A percentile compares a stretch with the other conserved stretches of the same genome.
Conservation (phyloP, 2,888 invertebrate species). For the Atethmia centrago region DNA sequence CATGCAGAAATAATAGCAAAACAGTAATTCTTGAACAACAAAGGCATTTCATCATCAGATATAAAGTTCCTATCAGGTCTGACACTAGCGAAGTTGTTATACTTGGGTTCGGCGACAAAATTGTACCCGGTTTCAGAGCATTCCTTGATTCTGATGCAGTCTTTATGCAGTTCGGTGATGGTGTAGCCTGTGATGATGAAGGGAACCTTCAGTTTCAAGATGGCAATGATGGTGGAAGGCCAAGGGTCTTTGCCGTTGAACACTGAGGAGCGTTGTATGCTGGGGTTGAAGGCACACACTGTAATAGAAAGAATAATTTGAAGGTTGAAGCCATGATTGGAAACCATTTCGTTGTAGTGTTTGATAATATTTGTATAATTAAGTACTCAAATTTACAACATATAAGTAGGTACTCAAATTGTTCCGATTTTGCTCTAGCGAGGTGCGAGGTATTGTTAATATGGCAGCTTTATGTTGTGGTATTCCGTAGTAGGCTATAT, state of each 20-base stretch:
- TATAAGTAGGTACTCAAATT: no score
- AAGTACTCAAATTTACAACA: no score
- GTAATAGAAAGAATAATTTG: no score
- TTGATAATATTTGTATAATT: no score
- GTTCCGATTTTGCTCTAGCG: no score
- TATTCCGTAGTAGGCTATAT: no score
- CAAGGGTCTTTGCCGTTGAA: constrained; percentile 92
- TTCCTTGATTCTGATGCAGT: constrained; percentile 90
- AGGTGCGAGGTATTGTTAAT: no score
- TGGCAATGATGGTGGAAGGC: constrained; percentile 91
- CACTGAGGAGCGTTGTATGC: constrained; percentile 92
- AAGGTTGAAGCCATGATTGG: no score
- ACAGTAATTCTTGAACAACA: constrained; percentile 94
- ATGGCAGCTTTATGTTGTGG: no score
- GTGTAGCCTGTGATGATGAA: constrained; percentile 93
- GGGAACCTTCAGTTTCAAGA: constrained; percentile 90
- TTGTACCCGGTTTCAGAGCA: constrained; percentile 86
- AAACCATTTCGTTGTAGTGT: no score
- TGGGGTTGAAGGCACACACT: constrained; percentile 93
- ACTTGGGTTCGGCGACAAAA: constrained; percentile 88
- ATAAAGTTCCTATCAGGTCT: constrained; percentile 94
- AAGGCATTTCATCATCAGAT: constrained; percentile 92
- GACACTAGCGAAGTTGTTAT: constrained; percentile 92
- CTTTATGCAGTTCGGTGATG: constrained; percentile 91
- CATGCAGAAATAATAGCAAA: constrained; percentile 88